These are phyloP conservation scores for Trachelipus rathkii DNA, from an alignment of 1,140 invertebrate genomes.

Conservation along the genomic window DNA sequence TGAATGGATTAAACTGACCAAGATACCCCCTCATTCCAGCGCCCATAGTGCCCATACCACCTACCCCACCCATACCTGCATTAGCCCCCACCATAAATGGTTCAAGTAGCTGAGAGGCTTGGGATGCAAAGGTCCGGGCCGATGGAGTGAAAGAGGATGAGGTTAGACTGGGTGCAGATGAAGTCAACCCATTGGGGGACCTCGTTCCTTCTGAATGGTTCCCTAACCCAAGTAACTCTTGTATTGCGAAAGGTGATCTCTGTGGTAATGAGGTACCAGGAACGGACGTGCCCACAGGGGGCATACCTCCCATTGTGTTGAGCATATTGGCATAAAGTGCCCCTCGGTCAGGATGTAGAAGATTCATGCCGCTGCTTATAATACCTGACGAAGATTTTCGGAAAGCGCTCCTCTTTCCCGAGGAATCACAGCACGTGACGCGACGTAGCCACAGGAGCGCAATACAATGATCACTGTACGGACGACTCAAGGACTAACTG, in stretches of 20 bases:
- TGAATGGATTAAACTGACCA: constrained; percentile 40
- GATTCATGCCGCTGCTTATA: constrained; percentile 37
- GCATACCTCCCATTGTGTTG: constrained; percentile 29
- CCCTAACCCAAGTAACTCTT: constrained; percentile 77
- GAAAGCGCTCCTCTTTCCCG: background rate
- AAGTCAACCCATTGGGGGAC: constrained; percentile 24
- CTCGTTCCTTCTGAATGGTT: constrained; percentile 32
- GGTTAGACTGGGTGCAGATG: constrained; percentile 1
- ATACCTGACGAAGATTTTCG: background rate
- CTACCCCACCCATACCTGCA: constrained; percentile 16
- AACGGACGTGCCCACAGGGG: constrained; percentile 33
- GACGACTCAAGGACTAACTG: background rate
- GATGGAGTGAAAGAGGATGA: constrained; percentile 25
- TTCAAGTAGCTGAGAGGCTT: constrained; percentile 35
- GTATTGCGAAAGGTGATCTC: constrained; percentile 83
- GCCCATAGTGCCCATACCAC: constrained; percentile 30
- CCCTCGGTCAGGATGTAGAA: constrained; percentile 44
- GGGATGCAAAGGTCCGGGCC: constrained; percentile 33
- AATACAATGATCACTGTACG: background rate
- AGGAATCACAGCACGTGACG: background rate
- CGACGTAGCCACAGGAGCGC: background rate
- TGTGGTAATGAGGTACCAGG: constrained; percentile 62
- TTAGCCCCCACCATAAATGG: constrained; percentile 24
- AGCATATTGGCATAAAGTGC: constrained; percentile 46
- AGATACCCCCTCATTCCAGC: constrained; percentile 36